A percentile compares a stretch with the other conserved stretches of the same genome.
Evolutionary conservation across 2,888 invertebrate genomes (phyloP).

Genomic region (Tinea trinotella): DNA sequence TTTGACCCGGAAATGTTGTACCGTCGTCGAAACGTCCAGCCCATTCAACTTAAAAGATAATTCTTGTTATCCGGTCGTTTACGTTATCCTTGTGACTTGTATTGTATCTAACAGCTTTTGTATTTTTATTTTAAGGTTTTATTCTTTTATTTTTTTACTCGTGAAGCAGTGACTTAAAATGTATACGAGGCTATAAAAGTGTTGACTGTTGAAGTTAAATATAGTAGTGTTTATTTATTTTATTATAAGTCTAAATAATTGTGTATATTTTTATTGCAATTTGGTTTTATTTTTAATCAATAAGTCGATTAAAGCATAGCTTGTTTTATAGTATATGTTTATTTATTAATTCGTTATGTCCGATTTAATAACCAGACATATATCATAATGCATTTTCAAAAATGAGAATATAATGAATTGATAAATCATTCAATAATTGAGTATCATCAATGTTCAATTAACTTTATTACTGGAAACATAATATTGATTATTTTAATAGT

Average conservation of each 20-base stretch:
- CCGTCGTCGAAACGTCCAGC: conserved; percentile 11
- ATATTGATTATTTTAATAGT: too few relatives aligned
- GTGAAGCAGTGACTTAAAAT: background rate
- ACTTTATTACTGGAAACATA: too few relatives aligned
- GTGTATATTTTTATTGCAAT: too few relatives aligned
- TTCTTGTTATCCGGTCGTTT: conserved; percentile 17
- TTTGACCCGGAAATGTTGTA: conserved; percentile 56
- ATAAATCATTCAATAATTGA: too few relatives aligned
- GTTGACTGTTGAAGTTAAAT: background rate
- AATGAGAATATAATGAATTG: too few relatives aligned
- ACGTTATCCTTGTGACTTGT: conserved; percentile 4
- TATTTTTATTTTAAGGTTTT: conserved; percentile 12
- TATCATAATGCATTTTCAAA: too few relatives aligned
- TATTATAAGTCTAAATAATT: background rate
- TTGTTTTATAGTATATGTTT: too few relatives aligned
- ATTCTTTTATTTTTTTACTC: background rate
- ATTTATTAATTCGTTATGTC: too few relatives aligned
- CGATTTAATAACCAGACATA: too few relatives aligned
- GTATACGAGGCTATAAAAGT: conserved; percentile 9
- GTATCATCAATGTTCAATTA: too few relatives aligned
- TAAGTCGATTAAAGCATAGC: too few relatives aligned
- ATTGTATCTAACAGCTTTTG: conserved; percentile 12
- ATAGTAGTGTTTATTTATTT: background rate
- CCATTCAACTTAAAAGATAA: conserved; percentile 19
- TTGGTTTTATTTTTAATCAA: too few relatives aligned